Conservation (phyloP, 1,140 invertebrate genomes). For the Papilio polyxenes region DNA sequence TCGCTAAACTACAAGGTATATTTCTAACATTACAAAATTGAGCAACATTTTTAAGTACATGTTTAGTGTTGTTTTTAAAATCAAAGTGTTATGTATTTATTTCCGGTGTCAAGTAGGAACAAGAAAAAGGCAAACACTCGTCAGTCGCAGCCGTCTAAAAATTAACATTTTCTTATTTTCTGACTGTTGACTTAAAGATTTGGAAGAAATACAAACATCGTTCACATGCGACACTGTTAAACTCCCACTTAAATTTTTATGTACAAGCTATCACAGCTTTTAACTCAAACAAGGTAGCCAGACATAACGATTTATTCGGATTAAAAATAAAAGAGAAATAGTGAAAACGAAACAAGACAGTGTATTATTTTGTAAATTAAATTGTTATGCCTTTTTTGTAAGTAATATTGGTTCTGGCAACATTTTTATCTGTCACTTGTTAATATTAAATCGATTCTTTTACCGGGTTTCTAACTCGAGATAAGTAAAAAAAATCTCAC, state of each 20-base stretch:
- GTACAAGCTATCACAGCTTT: neutral
- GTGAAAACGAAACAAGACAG: too few species aligned
- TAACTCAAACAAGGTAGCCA: slow-evolving; percentile 1
- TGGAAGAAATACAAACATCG: slow-evolving; percentile 45
- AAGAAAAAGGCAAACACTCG: slow-evolving; percentile 53
- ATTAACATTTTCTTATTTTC: slow-evolving; percentile 61
- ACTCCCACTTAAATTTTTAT: slow-evolving; percentile 24
- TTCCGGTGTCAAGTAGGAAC: slow-evolving; percentile 44
- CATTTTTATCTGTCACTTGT: slow-evolving; percentile 21
- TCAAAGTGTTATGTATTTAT: slow-evolving; percentile 53
- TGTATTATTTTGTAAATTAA: too few species aligned
- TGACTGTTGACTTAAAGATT: slow-evolving; percentile 67
- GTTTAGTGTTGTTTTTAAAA: slow-evolving; percentile 57
- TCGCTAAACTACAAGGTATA: neutral
- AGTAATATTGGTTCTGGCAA: neutral
- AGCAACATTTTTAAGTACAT: slow-evolving; percentile 43
- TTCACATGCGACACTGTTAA: slow-evolving; percentile 2
- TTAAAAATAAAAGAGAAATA: neutral
- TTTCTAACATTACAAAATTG: slow-evolving; percentile 36
- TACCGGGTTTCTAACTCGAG: neutral
- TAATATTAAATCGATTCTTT: neutral
- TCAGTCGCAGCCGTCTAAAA: slow-evolving; percentile 42
- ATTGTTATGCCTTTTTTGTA: neutral
- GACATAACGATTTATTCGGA: neutral
- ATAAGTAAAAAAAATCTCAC: slow-evolving; percentile 22